Percentiles rank a stretch among this genome's conserved stretches.
Conservation (phyloP, 2,797 vertebrate genomes). For the Acropternis orthonyx region DNA sequence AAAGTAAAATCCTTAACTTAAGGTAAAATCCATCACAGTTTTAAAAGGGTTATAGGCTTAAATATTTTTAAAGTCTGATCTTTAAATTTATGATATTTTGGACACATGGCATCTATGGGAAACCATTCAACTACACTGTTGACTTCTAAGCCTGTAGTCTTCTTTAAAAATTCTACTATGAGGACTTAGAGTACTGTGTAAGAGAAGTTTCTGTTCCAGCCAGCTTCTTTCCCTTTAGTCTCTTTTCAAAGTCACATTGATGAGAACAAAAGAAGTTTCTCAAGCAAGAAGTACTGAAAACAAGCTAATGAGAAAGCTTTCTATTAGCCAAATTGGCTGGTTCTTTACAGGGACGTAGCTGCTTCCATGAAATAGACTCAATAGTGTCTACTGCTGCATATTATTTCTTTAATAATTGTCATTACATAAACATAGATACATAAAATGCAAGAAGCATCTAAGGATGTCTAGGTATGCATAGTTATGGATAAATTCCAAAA, state of each 20-base stretch:
- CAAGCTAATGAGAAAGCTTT: conserved; percentile 39
- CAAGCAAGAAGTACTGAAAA: conserved; percentile 38
- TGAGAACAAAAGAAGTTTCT: conserved; percentile 51
- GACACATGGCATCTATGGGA: background rate
- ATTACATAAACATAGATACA: background rate
- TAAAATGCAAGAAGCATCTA: background rate
- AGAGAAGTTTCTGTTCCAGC: conserved; percentile 7
- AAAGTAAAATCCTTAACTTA: background rate
- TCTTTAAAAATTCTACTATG: background rate
- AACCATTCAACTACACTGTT: background rate
- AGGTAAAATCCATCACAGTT: background rate
- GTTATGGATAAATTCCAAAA: background rate
- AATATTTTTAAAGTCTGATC: background rate
- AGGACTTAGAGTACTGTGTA: background rate
- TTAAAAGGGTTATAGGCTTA: background rate
- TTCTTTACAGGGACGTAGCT: background rate
- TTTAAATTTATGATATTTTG: background rate
- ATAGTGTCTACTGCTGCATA: background rate
- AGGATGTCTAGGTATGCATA: background rate
- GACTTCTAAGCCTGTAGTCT: background rate
- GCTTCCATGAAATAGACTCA: background rate
- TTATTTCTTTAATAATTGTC: conserved; percentile 22
- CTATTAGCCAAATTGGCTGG: conserved; percentile 25
- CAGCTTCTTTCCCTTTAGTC: conserved; percentile 34
- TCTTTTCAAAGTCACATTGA: conserved; percentile 57